A percentile compares a stretch with the other conserved stretches of the same genome.
Conservation (phyloP, 2,113 vertebrate genomes). For the Vulpes ferrilata region DNA sequence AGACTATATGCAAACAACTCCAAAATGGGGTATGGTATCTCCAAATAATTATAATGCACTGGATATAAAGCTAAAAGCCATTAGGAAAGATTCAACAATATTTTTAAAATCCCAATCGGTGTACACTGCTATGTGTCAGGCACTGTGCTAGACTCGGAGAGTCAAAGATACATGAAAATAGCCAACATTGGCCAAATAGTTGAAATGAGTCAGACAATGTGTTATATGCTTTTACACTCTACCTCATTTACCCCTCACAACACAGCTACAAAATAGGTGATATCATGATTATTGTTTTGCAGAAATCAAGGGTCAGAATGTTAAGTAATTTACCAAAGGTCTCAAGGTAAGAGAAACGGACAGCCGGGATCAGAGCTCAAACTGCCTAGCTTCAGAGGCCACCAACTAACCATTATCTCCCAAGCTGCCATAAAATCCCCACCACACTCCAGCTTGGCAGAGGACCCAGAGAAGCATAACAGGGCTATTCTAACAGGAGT, state of each 20-base stretch:
- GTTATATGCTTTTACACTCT: constrained; percentile 2
- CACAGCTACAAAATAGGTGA: constrained; percentile 28
- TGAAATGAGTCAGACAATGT: not conserved
- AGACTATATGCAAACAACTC: not conserved
- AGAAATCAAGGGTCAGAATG: not conserved
- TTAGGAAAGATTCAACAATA: not conserved
- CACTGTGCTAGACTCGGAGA: constrained; percentile 18
- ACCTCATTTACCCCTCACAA: constrained; percentile 1
- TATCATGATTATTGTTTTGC: not conserved
- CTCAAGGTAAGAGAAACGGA: constrained; percentile 18
- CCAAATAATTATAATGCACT: constrained; percentile 40
- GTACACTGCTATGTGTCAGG: not conserved
- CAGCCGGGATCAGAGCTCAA: not conserved
- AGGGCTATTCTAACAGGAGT: not conserved
- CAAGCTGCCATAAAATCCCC: constrained; percentile 17
- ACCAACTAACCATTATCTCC: constrained; percentile 13
- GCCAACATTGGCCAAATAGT: not conserved
- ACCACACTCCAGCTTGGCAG: not conserved
- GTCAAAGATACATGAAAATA: constrained; percentile 56
- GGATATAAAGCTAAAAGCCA: constrained; percentile 2
- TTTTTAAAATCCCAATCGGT: not conserved
- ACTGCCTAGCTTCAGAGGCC: not conserved
- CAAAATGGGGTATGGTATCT: not conserved
- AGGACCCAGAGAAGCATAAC: not conserved
- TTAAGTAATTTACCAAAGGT: not conserved